phyloP scores from a whole-genome alignment of 2,113 vertebrate species.

The Opisthocomus hoazin region DNA sequence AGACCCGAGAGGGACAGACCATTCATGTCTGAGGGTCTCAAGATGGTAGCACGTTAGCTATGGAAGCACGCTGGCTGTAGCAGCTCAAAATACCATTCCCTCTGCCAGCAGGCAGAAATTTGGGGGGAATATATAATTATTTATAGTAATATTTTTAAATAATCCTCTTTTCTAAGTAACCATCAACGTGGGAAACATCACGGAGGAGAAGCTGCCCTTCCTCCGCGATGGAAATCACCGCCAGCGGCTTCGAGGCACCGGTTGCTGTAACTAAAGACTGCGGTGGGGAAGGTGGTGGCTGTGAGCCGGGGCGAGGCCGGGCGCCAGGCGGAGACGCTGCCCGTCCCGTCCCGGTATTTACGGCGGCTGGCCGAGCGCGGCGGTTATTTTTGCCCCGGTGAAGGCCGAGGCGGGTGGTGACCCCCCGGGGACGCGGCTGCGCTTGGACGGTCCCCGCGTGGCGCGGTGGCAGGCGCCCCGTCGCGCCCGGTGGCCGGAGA shows the following conservation, averaged over 20 bases:
- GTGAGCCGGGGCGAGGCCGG: neutral
- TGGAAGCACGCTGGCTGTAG: too few relatives aligned
- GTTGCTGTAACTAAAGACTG: neutral
- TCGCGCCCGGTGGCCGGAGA: fast-evolving
- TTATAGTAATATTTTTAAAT: neutral
- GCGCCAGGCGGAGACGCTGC: too few relatives aligned
- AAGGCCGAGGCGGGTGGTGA: neutral
- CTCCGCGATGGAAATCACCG: neutral
- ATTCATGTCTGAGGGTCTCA: too few relatives aligned
- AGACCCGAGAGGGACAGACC: neutral
- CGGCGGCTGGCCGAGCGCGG: neutral
- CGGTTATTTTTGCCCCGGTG: neutral
- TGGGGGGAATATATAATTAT: too few relatives aligned
- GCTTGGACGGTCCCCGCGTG: neutral
- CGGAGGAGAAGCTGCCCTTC: neutral
- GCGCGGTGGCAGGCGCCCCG: neutral
- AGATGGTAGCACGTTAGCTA: too few relatives aligned
- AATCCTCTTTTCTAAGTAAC: neutral
- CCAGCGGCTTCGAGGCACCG: fast-evolving
- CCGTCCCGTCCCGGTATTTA: neutral
- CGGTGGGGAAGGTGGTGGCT: neutral
- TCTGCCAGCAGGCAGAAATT: neutral
- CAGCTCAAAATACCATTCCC: neutral
- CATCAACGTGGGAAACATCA: too few relatives aligned
- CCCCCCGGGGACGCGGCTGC: neutral